Base-by-base conservation (phyloP, 2,888 invertebrate species). In the Alviniconcha strummeri region DNA sequence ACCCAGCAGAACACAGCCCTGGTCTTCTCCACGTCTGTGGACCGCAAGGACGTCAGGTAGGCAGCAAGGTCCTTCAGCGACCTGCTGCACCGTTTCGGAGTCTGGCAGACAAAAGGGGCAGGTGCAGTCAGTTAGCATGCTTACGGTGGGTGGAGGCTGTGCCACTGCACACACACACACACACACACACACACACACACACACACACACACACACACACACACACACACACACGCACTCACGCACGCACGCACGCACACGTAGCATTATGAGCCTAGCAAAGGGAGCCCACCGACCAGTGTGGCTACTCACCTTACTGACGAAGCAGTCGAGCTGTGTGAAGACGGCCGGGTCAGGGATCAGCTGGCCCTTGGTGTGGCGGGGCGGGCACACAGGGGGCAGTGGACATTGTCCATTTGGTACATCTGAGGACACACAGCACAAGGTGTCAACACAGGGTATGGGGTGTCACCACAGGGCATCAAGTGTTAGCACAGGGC, bases 161-260 rank as follows among this genome's bases (percentile, higher is more conserved):
- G 36, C n/a, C 9, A n/a, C 9, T 36, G 36, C 11, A 36, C 52
- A 7, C 36, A 36, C 75, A 75, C 75, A 54, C 52, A 75, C 75
- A 75, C 52, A 75, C 52, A 75, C 75, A 75, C 36, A 55, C 75
- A 75, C 52, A 9, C 75, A 19, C 52, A 55, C 75, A 75, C 75
- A 55, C 52, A 69, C 69, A 0, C 17, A 69, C 69, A 2, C 17
- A 13, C 69, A 15, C 17, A 69, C 69, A 17, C 17, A 69, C 69
- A 36, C 36, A 72, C 36, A 11, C 36, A 36, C 72, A 36, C 36
- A 36, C 72, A 36, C 36, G 13, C 72, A 3, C 36, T 2, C 72
- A 52, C 36, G 9, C 72, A 52, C 36, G 1, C 72, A 36, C 36
- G 1, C 72, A 72, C 72, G 1, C 72, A 36, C 72, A 36, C 60